Evolutionary conservation across 92 coral and sea anemone species (phyloP).

Genomic region (Pocillopora grandis): DNA sequence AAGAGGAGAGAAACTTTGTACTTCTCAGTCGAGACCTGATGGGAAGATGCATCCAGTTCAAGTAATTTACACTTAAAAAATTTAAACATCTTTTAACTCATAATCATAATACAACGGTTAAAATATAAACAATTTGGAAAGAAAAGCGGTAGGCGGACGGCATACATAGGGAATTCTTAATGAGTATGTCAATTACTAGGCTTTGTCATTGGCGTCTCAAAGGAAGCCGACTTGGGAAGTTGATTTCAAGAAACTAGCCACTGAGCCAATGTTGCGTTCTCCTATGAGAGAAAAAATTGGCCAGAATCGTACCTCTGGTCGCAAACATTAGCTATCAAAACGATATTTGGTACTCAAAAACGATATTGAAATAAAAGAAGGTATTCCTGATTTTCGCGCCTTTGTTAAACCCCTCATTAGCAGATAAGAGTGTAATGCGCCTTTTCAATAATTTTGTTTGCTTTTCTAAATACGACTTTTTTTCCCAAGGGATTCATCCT

Average conservation of each 20-base stretch:
- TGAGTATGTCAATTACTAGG: not conserved
- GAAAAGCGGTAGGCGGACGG: not conserved
- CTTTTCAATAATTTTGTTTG: not conserved
- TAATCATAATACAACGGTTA: not conserved
- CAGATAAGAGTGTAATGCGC: not conserved
- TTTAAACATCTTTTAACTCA: not conserved
- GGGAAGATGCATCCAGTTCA: not conserved
- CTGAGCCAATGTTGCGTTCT: not conserved
- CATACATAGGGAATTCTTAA: slow-evolving; percentile 19
- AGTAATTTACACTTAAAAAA: not conserved
- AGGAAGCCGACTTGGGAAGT: not conserved
- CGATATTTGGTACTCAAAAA: not conserved
- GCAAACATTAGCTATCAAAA: not conserved
- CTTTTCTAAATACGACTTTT: slow-evolving; percentile 6
- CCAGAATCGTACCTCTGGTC: not conserved
- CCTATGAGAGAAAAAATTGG: not conserved
- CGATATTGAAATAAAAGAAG: not conserved
- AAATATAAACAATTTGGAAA: not conserved
- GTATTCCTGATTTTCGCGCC: not conserved
- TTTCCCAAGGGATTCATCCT: not conserved
- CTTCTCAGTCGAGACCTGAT: too few species aligned
- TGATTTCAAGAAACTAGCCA: not conserved
- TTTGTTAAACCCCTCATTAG: slow-evolving; percentile 23
- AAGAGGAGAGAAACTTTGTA: too few species aligned
- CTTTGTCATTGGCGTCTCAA: not conserved